Evolutionary conservation across 2,113 vertebrate species (phyloP), one percentile per base, ranked within the genome.

Genomic region (Melospiza georgiana): DNA sequence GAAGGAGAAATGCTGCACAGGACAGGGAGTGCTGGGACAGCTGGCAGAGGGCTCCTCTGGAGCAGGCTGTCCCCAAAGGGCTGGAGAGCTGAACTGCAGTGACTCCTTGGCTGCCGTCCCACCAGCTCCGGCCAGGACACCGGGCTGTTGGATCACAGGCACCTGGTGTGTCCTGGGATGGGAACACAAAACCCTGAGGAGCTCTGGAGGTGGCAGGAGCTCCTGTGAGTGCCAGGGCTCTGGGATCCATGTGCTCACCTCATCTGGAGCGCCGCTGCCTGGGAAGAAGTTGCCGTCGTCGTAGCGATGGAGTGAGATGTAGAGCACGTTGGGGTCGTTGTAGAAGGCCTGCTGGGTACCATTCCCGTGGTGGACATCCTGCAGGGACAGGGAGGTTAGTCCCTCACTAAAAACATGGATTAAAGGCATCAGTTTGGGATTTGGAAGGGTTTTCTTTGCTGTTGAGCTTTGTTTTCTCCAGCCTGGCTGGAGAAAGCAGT

Each of bases 211-310:
- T 16, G 63, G 59, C 55, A 54, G 33, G 46, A 93, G 76, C 59
- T 48, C 39, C 68, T 35, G 23, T 5, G 68, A 66, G 59, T 2
- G 25, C 13, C 1, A 1, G 44, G 28, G 14, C 21, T 35, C 31
- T 41, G 22, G n/a, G 62, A 44, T 8, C 24, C 48, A 12, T 2
- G 55, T 15, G 68, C 95, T 76, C 87, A 99, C 99, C 98, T 99
- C 99, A 0, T 99, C 99, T 0, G 99, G 99, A 10, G 99, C 99
- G 7, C 99, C 99, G 3, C 99, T 99, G 97, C 99, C 99, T 1
- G 99, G 99, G 90, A 99, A 99, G 98, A 99, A 99, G 98, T 99
- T 99, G 33, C 99, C 99, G 4, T 99, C 99, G 6, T 99, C 99
- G 11, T 99, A 99, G 97, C 99, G 99, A 94, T 99, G 99, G 69